Evolutionary conservation across 2,113 vertebrate species (phyloP), one percentile per base, ranked within the genome.

Genomic region (Eonycteris spelaea): DNA sequence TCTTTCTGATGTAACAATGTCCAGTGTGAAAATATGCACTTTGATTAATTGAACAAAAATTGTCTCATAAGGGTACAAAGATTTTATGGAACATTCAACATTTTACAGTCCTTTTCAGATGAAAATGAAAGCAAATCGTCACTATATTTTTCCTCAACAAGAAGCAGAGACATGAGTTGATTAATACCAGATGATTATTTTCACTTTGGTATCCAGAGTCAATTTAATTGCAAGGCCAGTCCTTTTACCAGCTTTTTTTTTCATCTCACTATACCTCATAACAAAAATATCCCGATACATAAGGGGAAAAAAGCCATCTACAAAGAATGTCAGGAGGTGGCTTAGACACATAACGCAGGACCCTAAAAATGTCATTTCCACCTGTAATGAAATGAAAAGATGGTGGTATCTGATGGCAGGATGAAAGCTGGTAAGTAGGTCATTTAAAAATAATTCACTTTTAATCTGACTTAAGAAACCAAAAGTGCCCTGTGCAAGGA

Each of bases 21-120:
- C 97, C 33, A 91, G 94, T 38, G 73, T 89, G 97, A 98, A 98
- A 98, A 97, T 95, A 98, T 8, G 65, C 86, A 94, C 97, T 98
- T 97, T 98, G 97, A 98, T 98, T 95, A 95, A 97, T 67, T 79
- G 98, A 98, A 96, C 97, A 96, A 83, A 97, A 97, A 96, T n/a
- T 55, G 92, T 94, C 84, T 95, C 96, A 85, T 68, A 91, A 94
- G 89, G 59, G 83, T 38, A 75, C 55, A 74, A 57, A 30, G 51
- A 61, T 88, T 96, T 96, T 83, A 91, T 85, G 96, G 86, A 96
- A 75, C 94, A 92, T 77, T 92, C 80, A 93, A 73, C 95, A 90
- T 94, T 97, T 95, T 82, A 92, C 94, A 97, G 96, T 91, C 95
- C 90, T 94, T 80, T 63, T 94, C 96, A 98, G 97, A 98, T 97